A percentile compares a stretch with the other conserved stretches of the same genome.
Evolutionary conservation across 1,140 invertebrate genomes (phyloP).

Genomic region (Pogonomyrmex barbatus): DNA sequence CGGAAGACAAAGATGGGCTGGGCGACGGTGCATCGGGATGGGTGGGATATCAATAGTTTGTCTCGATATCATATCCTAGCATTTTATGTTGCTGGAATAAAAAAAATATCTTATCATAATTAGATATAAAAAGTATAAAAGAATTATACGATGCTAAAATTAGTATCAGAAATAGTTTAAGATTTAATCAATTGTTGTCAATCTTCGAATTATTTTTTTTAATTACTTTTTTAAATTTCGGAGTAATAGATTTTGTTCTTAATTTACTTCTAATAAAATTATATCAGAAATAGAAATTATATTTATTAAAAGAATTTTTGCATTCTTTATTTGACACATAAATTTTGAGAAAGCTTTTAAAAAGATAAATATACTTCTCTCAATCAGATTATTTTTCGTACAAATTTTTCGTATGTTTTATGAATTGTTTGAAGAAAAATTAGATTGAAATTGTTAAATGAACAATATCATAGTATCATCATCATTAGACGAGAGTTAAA

Average conservation of each 20-base stretch:
- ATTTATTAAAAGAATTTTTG: background rate
- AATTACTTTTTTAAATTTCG: background rate
- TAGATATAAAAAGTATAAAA: background rate
- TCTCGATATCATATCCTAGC: constrained; percentile 13
- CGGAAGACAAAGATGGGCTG: constrained; percentile 40
- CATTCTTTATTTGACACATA: background rate
- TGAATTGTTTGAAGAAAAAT: background rate
- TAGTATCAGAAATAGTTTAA: background rate
- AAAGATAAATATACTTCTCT: background rate
- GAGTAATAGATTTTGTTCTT: constrained; percentile 1
- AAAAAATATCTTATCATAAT: too few relatives aligned
- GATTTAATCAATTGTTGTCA: background rate
- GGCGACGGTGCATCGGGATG: background rate
- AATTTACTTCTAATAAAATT: background rate
- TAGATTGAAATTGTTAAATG: background rate
- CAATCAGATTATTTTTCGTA: background rate
- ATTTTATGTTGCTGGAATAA: background rate
- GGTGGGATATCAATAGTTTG: constrained; percentile 14
- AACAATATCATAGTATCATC: background rate
- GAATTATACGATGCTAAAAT: background rate
- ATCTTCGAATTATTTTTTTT: background rate
- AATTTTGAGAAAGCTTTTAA: background rate
- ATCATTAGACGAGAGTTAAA: background rate
- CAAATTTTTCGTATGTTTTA: background rate
- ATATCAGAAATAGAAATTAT: background rate